phyloP scores from a whole-genome alignment of 2,888 invertebrate genomes.

The Chesias legatella region DNA sequence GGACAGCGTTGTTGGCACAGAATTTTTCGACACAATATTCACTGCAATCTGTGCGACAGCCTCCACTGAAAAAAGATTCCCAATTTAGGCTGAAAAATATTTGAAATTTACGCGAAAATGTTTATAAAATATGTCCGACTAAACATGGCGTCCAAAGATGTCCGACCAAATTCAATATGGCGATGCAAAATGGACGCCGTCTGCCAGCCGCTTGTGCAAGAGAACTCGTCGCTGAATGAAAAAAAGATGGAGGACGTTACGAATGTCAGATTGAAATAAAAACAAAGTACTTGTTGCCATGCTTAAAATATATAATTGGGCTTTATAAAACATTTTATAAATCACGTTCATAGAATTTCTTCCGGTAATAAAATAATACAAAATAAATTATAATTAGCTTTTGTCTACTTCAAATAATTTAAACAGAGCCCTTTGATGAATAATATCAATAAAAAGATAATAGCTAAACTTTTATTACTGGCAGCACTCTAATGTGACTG shows the following conservation, averaged over 20 bases:
- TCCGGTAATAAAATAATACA: no score
- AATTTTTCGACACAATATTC: constrained; percentile 62
- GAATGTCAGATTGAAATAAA: constrained; percentile 32
- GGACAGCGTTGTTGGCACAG: constrained; percentile 70
- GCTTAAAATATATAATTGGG: no score
- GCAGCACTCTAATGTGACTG: constrained; percentile 16
- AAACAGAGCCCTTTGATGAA: background rate
- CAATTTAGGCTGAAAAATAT: constrained; percentile 75
- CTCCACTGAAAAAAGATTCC: constrained; percentile 75
- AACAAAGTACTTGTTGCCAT: no score
- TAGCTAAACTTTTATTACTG: background rate
- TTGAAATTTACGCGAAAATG: constrained; percentile 82
- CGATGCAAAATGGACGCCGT: constrained; percentile 80
- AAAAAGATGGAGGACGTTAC: constrained; percentile 36
- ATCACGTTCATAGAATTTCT: no score
- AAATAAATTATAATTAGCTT: no score
- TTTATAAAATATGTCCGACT: constrained; percentile 88
- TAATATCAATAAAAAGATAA: background rate
- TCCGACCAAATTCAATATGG: constrained; percentile 82
- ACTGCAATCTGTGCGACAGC: constrained; percentile 57
- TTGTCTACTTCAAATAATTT: no score
- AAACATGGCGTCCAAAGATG: constrained; percentile 87
- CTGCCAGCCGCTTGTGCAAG: constrained; percentile 43
- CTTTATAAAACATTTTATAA: no score
- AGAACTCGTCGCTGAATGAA: constrained; percentile 48